Base-by-base conservation (phyloP, 1,140 invertebrate genomes). In the Acromyrmex charruanus region DNA sequence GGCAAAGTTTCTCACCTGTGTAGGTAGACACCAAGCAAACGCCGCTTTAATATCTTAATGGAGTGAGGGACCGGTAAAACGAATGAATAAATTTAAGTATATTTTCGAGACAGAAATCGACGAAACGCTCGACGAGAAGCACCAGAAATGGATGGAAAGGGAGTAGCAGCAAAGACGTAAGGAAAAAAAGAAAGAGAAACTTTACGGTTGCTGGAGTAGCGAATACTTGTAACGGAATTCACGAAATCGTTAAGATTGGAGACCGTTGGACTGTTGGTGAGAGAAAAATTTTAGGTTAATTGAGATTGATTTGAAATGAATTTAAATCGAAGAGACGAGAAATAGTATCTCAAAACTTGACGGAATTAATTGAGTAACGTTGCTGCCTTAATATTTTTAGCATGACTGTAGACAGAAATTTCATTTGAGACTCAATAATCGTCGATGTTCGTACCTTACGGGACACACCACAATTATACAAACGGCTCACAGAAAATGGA, bases 21-120 rank as follows among this genome's bases (percentile, higher is more conserved):
- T 85, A 79, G 49, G 74, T 85, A 68, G 82, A 65, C 9, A 75
- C 7, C 14, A 14, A 16, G 49, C 61, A 84, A 87, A 84, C 58
- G 69, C 49, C 61, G 68, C 63, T 85, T 87, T 87, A 87, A 87
- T 87, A 87, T 87, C 86, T 84, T 87, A 87, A 87, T 87, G 86
- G 86, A 84, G 51, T 69, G 61, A 61, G 49, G 55, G 68, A 63
- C 77, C 51, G 77, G 21, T 28, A 39, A 63, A 86, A 65, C 51
- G 61, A 79, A 80, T 80, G 77, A 86, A 86, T 80, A 86, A 86
- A 86, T 86, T 86, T 69, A 80, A 80, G 77, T 80, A 86, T 86
- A 86, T 86, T 86, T 86, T 81, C 82, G 61, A 79, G 61, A 66
- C 49, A 79, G 31, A 61, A 25, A 85, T 85, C 69, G 80, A 74